Conservation (phyloP, 2,888 invertebrate genomes). For the Lissocephala sabroskyi region DNA sequence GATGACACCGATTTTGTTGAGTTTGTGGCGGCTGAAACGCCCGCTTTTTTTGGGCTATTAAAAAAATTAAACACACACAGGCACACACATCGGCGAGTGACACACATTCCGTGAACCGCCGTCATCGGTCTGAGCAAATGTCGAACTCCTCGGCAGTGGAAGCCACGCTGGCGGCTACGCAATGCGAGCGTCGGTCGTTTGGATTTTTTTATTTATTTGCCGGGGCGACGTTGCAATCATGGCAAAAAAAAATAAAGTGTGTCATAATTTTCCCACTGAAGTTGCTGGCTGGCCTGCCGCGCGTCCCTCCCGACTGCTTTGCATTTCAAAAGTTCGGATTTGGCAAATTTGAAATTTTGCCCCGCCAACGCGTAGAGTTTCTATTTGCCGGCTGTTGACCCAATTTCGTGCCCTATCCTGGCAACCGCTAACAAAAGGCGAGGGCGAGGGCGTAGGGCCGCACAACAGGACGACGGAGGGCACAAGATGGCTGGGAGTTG, state of each 20-base stretch:
- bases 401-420: conserved; percentile 27
- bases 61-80: conserved; percentile 13
- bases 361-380: conserved; percentile 10
- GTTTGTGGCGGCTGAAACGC: no score
- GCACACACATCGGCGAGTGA: conserved; percentile 16
- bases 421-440: no score
- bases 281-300: conserved; percentile 3
- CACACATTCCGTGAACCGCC: conserved; percentile 12
- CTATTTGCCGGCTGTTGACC: conserved; percentile 34
- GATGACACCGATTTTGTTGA: no score
- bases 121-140: not conserved
- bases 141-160: conserved; percentile 5
- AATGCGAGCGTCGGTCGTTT: conserved; percentile 15
- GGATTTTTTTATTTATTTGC: not conserved
- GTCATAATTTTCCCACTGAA: conserved; percentile 28
- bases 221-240: not conserved
- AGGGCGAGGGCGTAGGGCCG: no score
- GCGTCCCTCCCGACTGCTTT: no score
- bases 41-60: conserved; percentile 16
- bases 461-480: not conserved
- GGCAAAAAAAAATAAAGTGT: no score
- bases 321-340: not conserved
- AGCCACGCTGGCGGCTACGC: conserved; percentile 26
- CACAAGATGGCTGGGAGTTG: not conserved
- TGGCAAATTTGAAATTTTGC: conserved; percentile 22